Evolutionary conservation across 2,888 invertebrate species (phyloP), one percentile per base, ranked within the genome.

Genomic region (Ornithoptera alexandrae): DNA sequence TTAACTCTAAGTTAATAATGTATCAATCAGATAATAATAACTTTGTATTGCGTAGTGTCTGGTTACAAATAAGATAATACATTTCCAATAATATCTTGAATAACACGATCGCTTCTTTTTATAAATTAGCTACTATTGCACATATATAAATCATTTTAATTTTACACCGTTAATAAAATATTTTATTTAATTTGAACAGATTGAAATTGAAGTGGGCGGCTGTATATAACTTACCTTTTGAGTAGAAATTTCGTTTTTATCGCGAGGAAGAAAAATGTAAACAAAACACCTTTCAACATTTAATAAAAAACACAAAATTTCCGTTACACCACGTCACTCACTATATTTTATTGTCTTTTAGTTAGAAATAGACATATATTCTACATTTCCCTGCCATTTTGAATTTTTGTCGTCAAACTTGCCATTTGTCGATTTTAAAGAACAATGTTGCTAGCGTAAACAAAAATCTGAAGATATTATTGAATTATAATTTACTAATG

Each of bases 261-360:
- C 30, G 24, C 53, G 36, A 17, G 15, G 46, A 67, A 50, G 46
- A 62, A 65, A 61, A 69, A n/a, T 6, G 18, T 39, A 12, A 63
- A 60, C 65, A 64, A 68, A 70, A 71, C 62, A 46, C 6, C 58
- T 20, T 65, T 64, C 24, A 62, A 18, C 72, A 61, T 17, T 64
- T 46, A 74, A 76, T 79, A 73, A 77, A 84, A 77, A 77, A 79
- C 82, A 82, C 82, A 75, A 76, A 77, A 81, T 81, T 77, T 85
- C 82, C 83, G 85, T 85, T 85, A 84, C 82, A 86, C 86, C 89
- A 89, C 90, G 90, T 89, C 90, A 90, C 90, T 81, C 74, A 75
- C 73, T 58, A 72, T 78, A 76, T 79, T 81, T 80, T 82, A 84
- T 78, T 79, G 81, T 76, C 79, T 77, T 78, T 75, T 76, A 80